Evolutionary conservation across 2,888 invertebrate genomes (phyloP), one percentile per base, ranked within the genome.

Genomic region (Panopea generosa): DNA sequence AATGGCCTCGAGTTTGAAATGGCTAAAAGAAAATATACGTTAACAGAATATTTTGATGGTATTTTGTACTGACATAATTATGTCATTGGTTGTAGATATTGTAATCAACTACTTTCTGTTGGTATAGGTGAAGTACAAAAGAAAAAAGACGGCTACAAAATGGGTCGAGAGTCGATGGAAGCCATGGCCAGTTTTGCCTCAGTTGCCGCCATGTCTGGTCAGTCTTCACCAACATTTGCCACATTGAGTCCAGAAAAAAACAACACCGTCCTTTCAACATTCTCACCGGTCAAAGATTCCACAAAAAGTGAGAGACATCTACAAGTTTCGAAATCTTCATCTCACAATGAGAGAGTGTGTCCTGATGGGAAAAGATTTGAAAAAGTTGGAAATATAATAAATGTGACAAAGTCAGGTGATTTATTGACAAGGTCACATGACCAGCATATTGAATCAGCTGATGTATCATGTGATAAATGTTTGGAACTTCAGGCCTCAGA

Each of bases 141-240:
- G 26, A 67, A 62, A 24, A 76, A 68, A 20, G 71, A 76, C 47
- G 66, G 65, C 43, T 76, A 70, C 69, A 71, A 60, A 65, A 66
- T 80, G 73, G 80, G 80, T 16, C 55, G 61, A 18, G 75, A 76
- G n/a, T 59, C 52, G 6, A 45, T 26, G 1, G 71, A 77, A 27
- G 43, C 50, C 9, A 65, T 80, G 63, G 80, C 75, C 18, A 70
- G 65, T 2, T 80, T 80, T 53, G 80, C 80, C 18, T 80, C 80
- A 1, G 80, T 80, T n/a, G 80, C 72, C 6, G 72, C 80, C n/a
- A 55, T 62, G 66, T 80, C 80, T 4, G 53, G 59, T 14, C 29
- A 55, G 9, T 61, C 61, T 22, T 27, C 29, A 27, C 33, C 72
- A 0, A 45, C 65, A 0, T 72, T 66, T 29, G 52, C 72, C 9